phyloP scores from a whole-genome alignment of 2,113 vertebrate species.

The Lontra canadensis region DNA sequence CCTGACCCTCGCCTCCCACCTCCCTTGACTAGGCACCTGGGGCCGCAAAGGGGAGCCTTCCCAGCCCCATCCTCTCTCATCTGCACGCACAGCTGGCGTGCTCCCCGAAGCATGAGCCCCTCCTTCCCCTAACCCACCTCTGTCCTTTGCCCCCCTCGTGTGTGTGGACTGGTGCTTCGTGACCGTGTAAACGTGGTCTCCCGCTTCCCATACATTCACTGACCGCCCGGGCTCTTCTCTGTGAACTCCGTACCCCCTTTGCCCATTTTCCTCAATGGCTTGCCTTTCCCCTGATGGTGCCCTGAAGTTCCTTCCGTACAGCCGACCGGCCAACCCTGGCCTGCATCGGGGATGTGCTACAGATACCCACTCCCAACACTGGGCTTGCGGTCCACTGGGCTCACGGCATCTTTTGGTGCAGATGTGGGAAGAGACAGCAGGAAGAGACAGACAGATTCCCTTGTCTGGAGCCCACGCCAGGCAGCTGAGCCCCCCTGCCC shows the following conservation, averaged over 20 bases:
- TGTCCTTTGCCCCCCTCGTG: fast-evolving
- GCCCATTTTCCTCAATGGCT: not conserved
- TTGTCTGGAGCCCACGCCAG: not conserved
- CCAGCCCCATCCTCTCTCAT: fast-evolving
- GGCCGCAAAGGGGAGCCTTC: not conserved
- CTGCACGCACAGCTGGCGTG: fast-evolving
- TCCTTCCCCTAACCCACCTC: not conserved
- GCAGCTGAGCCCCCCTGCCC: too few relatives aligned
- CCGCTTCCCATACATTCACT: fast-evolving
- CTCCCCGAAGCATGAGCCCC: not conserved
- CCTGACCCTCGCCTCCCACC: not conserved
- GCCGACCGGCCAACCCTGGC: fast-evolving
- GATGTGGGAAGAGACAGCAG: not conserved
- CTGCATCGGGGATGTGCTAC: not conserved
- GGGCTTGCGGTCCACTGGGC: fast-evolving
- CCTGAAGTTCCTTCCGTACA: fast-evolving
- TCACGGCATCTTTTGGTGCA: fast-evolving
- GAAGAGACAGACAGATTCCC: not conserved
- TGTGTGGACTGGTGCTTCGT: too few relatives aligned
- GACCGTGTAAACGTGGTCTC: fast-evolving
- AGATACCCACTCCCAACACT: not conserved
- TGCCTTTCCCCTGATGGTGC: not conserved
- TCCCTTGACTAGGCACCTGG: fast-evolving
- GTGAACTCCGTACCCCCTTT: fast-evolving
- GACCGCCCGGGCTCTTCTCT: fast-evolving